Evolutionary conservation across 2,113 vertebrate genomes (phyloP), one percentile per base, ranked within the genome.

Genomic region (Rhinoderma darwinii): DNA sequence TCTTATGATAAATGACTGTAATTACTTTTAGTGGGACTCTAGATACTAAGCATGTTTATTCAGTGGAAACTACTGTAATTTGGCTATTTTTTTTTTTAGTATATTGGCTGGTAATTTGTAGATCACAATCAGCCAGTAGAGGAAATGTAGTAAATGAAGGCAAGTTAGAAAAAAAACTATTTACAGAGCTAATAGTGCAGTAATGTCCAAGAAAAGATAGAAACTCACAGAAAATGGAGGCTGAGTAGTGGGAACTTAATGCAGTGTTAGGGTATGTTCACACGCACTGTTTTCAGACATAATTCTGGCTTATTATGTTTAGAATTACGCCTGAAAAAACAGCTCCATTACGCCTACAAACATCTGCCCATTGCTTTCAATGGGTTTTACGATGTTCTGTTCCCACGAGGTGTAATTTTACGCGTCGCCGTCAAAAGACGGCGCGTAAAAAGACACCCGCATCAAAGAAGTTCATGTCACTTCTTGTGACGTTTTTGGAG

Each of bases 11-110:
- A 84, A 74, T 74, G 27, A 50, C 35, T 27, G 1, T 56, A 50
- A 84, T 84, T 84, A 56, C 47, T 22, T 39, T 84, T 35, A 27
- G 72, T 72, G 35, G 47, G 39, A 47, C 39, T 73, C 47, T 44
- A 54, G 68, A 32, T 41, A 17, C 35, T 41, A 41, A 39, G 68
- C 12, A 3, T 84, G 50, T 84, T 84, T 84, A 35, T 59, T 56
- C 68, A 74, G 70, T 27, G 22, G 47, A 74, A 84, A 84, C 8
- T 84, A n/a, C n/a, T n/a, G n/a, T n/a, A 54, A 84, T 84, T 74
- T 84, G 35, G 68, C 25, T 56, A 84, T 84, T 84, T 74, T 41
- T 47, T 56, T 79, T 6, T 39, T 54, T 15, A 70, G 81, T 50
- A 59, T 68, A 14, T 68, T 70, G 37, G 61, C 18, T 84, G 66